Conservation (phyloP, 2,113 vertebrate species). For the Lepisosteus osseus region DNA sequence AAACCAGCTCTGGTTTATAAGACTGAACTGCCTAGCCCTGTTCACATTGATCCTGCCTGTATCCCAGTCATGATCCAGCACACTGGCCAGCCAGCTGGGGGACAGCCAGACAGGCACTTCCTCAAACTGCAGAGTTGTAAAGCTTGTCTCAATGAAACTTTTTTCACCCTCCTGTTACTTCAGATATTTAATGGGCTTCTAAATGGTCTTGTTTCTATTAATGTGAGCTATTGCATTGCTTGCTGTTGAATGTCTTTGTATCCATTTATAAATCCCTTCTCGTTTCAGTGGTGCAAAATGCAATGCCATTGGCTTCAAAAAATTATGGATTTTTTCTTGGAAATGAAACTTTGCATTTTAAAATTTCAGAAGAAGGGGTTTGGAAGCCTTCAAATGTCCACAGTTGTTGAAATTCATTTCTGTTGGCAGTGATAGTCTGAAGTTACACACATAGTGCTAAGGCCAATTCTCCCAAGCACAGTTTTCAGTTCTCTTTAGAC, state of each 20-base stretch:
- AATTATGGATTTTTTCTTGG: constrained; percentile 18
- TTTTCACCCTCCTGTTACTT: too few species aligned
- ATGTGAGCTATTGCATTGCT: constrained; percentile 67
- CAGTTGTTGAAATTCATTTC: background rate
- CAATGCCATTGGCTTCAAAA: constrained; percentile 6
- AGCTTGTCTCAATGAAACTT: too few species aligned
- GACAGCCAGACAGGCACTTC: too few species aligned
- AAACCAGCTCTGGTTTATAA: too few species aligned
- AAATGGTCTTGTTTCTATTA: constrained; percentile 50
- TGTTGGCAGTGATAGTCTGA: constrained; percentile 36
- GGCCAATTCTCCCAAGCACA: constrained; percentile 19
- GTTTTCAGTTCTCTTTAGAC: constrained; percentile 21
- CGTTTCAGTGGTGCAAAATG: constrained; percentile 39
- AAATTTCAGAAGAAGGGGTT: too few species aligned
- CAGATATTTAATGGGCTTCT: constrained; percentile 29
- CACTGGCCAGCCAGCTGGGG: too few species aligned
- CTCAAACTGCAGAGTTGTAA: too few species aligned
- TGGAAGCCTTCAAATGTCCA: background rate
- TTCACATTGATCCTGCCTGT: too few species aligned
- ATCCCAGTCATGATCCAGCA: too few species aligned
- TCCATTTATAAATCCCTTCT: constrained; percentile 42
- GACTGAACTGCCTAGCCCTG: too few species aligned
- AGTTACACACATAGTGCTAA: constrained; percentile 52
- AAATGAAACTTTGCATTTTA: constrained; percentile 27
- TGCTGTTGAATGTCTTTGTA: constrained; percentile 74